A percentile compares a stretch with the other conserved stretches of the same genome.
Conservation (phyloP, 2,113 vertebrate species). For the Cebidichthys violaceus region DNA sequence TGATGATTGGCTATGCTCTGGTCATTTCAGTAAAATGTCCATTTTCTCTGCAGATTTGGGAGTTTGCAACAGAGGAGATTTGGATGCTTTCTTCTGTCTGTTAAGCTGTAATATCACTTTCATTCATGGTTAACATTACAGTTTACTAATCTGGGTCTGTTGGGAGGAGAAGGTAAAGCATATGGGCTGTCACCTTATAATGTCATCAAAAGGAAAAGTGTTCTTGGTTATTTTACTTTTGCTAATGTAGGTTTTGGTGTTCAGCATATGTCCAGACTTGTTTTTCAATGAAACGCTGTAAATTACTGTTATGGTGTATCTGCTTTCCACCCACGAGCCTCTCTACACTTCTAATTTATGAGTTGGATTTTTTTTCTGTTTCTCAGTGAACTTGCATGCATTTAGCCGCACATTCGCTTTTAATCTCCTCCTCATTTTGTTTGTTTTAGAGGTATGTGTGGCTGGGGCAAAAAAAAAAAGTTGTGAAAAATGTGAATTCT, state of each 20-base stretch:
- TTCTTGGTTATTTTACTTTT: neutral
- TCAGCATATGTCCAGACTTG: neutral
- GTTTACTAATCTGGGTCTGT: neutral
- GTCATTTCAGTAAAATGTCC: conserved; percentile 45
- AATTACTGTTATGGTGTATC: conserved; percentile 15
- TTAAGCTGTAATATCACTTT: conserved; percentile 7
- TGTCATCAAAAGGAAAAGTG: neutral
- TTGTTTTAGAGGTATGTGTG: neutral
- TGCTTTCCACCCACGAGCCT: conserved; percentile 16
- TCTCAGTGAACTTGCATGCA: neutral
- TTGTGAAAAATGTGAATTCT: neutral
- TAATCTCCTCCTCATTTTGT: conserved; percentile 28
- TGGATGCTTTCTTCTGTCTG: conserved; percentile 37
- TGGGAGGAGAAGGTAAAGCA: neutral
- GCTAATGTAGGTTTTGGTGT: conserved; percentile 7
- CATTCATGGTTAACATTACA: neutral
- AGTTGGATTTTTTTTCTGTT: conserved; percentile 2
- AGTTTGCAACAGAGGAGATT: conserved; percentile 27
- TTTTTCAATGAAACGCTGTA: conserved; percentile 2
- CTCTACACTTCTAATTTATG: conserved; percentile 3
- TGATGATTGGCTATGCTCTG: conserved; percentile 13
- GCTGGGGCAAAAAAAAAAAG: neutral
- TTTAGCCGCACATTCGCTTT: conserved; percentile 8
- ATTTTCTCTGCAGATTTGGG: conserved; percentile 28
- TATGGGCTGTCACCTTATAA: neutral